Percentiles rank a stretch among this genome's conserved stretches.
Conservation (phyloP, 2,888 invertebrate genomes). For the Pammene aurita region DNA sequence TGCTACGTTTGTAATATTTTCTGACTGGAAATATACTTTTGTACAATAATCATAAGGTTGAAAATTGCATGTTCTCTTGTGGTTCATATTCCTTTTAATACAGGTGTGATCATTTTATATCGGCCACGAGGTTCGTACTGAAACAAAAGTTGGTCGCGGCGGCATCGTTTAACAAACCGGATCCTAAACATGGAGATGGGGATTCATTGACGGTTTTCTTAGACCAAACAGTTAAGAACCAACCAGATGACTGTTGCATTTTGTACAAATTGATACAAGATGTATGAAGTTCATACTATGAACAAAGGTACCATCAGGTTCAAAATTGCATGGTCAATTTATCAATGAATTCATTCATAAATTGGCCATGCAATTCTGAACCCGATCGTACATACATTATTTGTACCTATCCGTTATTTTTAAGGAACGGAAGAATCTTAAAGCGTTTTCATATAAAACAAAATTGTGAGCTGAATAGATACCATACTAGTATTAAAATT, state of each 20-base stretch:
- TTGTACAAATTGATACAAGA: too few relatives aligned
- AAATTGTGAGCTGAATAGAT: too few relatives aligned
- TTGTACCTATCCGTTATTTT: too few relatives aligned
- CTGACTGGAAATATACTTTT: background rate
- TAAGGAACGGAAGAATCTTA: too few relatives aligned
- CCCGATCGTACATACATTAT: too few relatives aligned
- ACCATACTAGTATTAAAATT: too few relatives aligned
- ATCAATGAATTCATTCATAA: too few relatives aligned
- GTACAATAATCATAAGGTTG: background rate
- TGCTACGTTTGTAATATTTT: background rate
- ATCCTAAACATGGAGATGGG: constrained; percentile 53
- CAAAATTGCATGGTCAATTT: too few relatives aligned
- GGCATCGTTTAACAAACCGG: constrained; percentile 69
- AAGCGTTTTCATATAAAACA: too few relatives aligned
- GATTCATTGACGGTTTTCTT: constrained; percentile 64
- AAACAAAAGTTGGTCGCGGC: constrained; percentile 71
- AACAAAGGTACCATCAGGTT: too few relatives aligned
- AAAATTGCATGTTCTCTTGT: background rate
- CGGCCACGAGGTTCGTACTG: constrained; percentile 60
- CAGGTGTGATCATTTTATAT: constrained; percentile 49
- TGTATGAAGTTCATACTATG: too few relatives aligned
- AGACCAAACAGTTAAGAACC: constrained; percentile 22
- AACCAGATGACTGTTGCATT: constrained; percentile 2
- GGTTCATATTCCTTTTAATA: constrained; percentile 19
- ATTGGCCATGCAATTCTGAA: too few relatives aligned